Evolutionary conservation across 2,888 invertebrate genomes (phyloP), one percentile per base, ranked within the genome.

Genomic region (Mesorhabditis sp.): DNA sequence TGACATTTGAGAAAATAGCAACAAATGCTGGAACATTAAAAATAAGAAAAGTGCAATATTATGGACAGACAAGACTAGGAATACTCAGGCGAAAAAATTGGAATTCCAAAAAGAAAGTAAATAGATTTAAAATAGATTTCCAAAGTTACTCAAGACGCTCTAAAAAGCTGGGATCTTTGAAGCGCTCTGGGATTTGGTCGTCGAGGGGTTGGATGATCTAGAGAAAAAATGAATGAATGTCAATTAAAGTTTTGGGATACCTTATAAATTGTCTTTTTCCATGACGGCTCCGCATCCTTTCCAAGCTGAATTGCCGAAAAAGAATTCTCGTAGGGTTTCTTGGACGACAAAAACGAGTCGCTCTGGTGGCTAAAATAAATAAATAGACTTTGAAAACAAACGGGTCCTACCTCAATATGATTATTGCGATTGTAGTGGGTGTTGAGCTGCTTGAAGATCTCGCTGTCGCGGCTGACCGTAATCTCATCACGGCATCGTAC

Each of bases 261-360:
- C 86, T 99, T 99, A 91, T 99, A 99, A 89, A 99, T 99, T 86
- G 95, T 92, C 89, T 99, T 99, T 90, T 99, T 99, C 98, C 98
- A 99, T 86, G 96, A 96, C 88, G 96, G 97, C 87, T 99, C 98
- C 73, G 91, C 90, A 89, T 99, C 98, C 88, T 96, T 95, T 81
- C 94, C 94, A 86, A 92, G 91, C 87, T 93, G 92, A 87, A 99
- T 93, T 82, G 98, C 94, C 88, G 94, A 93, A 28, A 92, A 93
- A 98, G 90, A 99, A 99, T 89, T 99, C 98, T 81, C 94, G 91
- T 78, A 99, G 90, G 72, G 98, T 97, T 88, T 95, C 93, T 88
- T 99, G 95, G 76, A 97, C 93, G 82, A 97, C 96, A 87, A 91
- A 92, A 88, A 95, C 92, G 90, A 99, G 97, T 90, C 93, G 93